Evolutionary conservation across 2,797 vertebrate genomes (phyloP).

Genomic region (Danio kyathit): DNA sequence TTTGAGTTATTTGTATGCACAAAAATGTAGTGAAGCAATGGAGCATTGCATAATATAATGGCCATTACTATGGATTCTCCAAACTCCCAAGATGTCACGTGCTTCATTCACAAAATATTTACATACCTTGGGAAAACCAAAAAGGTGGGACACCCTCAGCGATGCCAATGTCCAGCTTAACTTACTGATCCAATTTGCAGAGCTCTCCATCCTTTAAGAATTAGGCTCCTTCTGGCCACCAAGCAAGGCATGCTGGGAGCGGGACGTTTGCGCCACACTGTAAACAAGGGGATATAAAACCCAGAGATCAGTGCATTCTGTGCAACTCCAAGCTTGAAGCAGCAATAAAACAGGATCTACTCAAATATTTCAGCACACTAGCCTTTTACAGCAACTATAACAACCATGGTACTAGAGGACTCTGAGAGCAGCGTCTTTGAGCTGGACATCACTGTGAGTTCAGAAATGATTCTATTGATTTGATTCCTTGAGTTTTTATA

Average conservation of each 20-base stretch:
- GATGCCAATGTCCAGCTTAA: constrained; percentile 33
- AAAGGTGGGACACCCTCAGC: neutral
- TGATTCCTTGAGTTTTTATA: no score
- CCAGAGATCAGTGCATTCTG: constrained; percentile 42
- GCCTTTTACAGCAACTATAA: constrained; percentile 46
- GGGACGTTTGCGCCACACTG: constrained; percentile 42
- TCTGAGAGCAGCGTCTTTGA: constrained; percentile 73
- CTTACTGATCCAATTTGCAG: constrained; percentile 56
- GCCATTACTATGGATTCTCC: neutral
- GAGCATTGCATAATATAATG: neutral
- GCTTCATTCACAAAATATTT: constrained; percentile 34
- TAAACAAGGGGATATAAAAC: constrained; percentile 61
- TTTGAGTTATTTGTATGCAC: no score
- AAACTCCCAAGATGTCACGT: neutral
- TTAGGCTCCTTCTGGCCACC: constrained; percentile 52
- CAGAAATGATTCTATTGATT: constrained; percentile 11
- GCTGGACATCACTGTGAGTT: constrained; percentile 76
- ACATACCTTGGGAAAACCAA: neutral
- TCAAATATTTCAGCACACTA: neutral
- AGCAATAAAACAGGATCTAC: neutral
- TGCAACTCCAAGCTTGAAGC: constrained; percentile 11
- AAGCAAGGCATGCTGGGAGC: constrained; percentile 54
- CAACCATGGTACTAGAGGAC: constrained; percentile 77
- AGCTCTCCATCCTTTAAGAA: constrained; percentile 51
- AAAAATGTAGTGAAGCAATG: no score